Conservation (phyloP, 2,797 vertebrate genomes). For the Cossypha dichroa region DNA sequence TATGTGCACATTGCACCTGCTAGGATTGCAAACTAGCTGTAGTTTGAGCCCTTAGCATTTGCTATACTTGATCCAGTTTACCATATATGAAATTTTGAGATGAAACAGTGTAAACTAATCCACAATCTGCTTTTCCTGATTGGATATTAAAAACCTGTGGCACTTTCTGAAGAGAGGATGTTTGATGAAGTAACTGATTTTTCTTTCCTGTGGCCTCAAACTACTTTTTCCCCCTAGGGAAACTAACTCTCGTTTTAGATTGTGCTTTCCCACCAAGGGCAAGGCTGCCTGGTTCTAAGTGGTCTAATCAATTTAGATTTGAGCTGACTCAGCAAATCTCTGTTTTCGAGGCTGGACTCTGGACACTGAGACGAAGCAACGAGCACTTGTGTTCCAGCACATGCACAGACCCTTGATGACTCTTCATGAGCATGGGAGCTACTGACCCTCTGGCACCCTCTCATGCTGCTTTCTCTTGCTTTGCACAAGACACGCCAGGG, state of each 20-base stretch:
- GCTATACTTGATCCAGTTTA: background rate
- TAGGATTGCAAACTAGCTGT: background rate
- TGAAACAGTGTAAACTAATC: background rate
- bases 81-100: background rate
- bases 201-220: background rate
- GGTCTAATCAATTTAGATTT: background rate
- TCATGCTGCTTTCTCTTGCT: background rate
- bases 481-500: background rate
- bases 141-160: background rate
- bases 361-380: background rate
- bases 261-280: background rate
- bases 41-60: background rate
- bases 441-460: background rate
- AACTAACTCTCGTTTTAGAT: background rate
- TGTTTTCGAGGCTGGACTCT: background rate
- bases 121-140: background rate
- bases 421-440: fast-evolving
- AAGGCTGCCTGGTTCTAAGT: background rate
- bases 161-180: background rate
- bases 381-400: fast-evolving
- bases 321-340: background rate
- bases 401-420: fast-evolving
- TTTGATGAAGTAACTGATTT: background rate
- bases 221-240: background rate
- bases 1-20: background rate